These are phyloP conservation scores for Melanotus villosus DNA, from an alignment of 2,888 invertebrate species.

Conservation along the genomic window DNA sequence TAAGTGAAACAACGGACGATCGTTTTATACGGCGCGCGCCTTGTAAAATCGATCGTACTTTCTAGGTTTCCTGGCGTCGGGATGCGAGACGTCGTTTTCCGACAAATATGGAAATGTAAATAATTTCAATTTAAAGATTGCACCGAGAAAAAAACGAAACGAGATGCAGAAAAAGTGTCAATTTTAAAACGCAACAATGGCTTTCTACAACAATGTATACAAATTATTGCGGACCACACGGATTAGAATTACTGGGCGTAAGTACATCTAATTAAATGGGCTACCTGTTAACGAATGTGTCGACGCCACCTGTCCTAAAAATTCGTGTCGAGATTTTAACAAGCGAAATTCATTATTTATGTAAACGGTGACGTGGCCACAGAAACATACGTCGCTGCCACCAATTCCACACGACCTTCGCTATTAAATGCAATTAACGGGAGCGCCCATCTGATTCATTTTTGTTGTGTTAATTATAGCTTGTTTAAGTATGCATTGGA, in stretches of 20 bases:
- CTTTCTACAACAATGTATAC: slow-evolving; percentile 40
- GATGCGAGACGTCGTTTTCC: slow-evolving; percentile 22
- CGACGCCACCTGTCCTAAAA: not conserved
- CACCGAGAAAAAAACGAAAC: not conserved
- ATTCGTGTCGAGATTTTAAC: slow-evolving; percentile 1
- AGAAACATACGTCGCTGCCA: not conserved
- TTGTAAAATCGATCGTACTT: slow-evolving; percentile 18
- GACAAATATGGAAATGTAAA: not conserved
- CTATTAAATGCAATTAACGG: not conserved
- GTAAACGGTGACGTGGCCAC: slow-evolving; percentile 20
- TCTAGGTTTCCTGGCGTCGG: slow-evolving; percentile 10
- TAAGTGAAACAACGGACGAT: no score
- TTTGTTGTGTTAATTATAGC: not conserved
- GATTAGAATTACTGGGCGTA: slow-evolving; percentile 32
- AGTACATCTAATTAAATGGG: slow-evolving; percentile 28
- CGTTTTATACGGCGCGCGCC: slow-evolving; percentile 9
- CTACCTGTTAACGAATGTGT: slow-evolving; percentile 12
- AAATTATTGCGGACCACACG: slow-evolving; percentile 37
- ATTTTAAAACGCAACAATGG: slow-evolving; percentile 24
- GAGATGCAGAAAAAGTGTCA: not conserved
- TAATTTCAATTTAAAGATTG: not conserved
- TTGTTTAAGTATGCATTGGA: not conserved
- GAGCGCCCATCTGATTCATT: not conserved
- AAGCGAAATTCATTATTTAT: slow-evolving; percentile 12
- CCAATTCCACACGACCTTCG: slow-evolving; percentile 8